Conservation (phyloP, 1,140 invertebrate species). For the Rhynchophorus ferrugineus region DNA sequence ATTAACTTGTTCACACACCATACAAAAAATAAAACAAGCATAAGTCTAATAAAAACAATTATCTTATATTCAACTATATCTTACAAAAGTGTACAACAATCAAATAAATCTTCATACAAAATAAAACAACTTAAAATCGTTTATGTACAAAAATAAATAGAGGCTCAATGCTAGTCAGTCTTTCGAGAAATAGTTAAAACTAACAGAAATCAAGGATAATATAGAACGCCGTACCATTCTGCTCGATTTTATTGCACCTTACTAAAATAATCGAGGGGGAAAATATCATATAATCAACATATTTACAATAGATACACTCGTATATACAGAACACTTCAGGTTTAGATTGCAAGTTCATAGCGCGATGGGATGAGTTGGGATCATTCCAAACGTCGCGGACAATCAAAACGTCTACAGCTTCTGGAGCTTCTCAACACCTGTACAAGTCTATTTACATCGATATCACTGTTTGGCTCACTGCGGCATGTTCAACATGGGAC, state of each 20-base stretch:
- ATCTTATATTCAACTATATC: conserved; percentile 26
- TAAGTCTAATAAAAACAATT: conserved; percentile 29
- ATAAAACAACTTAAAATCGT: conserved; percentile 22
- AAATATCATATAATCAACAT: not conserved
- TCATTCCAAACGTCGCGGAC: no score
- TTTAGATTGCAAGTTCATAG: no score
- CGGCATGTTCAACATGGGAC: conserved; percentile 31
- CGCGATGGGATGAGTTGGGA: no score
- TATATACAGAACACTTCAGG: not conserved
- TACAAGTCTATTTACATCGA: not conserved
- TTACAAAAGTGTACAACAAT: conserved; percentile 33
- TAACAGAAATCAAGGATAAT: conserved; percentile 1
- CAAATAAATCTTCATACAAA: conserved; percentile 29
- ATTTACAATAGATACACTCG: not conserved
- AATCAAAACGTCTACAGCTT: no score
- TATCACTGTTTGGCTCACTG: conserved; percentile 20
- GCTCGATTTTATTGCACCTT: not conserved
- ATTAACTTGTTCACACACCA: no score
- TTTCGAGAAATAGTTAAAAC: conserved; percentile 21
- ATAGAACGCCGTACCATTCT: not conserved
- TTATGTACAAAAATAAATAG: conserved; percentile 30
- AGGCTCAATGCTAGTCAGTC: conserved; percentile 33
- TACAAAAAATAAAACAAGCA: not conserved
- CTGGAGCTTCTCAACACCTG: not conserved
- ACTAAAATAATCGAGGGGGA: no score